Evolutionary conservation across 2,888 invertebrate genomes (phyloP).

Genomic region (Opisthograptis luteolata): DNA sequence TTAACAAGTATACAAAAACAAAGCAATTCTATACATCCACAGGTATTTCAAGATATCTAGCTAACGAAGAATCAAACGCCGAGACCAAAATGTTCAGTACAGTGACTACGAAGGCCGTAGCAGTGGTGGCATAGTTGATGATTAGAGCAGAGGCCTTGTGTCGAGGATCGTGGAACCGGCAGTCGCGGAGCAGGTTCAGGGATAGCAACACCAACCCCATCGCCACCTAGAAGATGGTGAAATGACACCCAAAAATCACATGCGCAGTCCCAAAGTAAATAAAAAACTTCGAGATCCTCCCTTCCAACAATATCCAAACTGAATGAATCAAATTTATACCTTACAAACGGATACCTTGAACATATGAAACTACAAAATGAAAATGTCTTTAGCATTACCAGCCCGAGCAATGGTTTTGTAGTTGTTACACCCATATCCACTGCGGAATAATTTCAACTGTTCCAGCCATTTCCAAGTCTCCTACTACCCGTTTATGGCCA

Average conservation of each 20-base stretch:
- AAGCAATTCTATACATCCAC: constrained; percentile 24
- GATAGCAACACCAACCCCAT: constrained; percentile 90
- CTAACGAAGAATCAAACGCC: constrained; percentile 90
- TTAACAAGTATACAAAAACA: background rate
- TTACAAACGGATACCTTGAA: too few relatives aligned
- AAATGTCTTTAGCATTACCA: too few relatives aligned
- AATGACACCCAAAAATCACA: constrained; percentile 8
- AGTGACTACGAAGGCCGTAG: constrained; percentile 88
- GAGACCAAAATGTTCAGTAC: constrained; percentile 90
- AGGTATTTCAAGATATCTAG: constrained; percentile 75
- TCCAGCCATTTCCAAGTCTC: too few relatives aligned
- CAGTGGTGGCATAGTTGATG: constrained; percentile 89
- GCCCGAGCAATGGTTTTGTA: too few relatives aligned
- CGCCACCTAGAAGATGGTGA: constrained; percentile 83
- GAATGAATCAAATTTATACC: too few relatives aligned
- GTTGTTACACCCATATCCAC: too few relatives aligned
- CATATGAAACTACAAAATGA: too few relatives aligned
- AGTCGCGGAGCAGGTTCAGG: constrained; percentile 90
- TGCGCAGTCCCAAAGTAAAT: background rate
- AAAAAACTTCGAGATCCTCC: too few relatives aligned
- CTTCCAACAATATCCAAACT: too few relatives aligned
- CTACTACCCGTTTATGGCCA: too few relatives aligned
- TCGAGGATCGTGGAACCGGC: constrained; percentile 88
- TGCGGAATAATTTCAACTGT: too few relatives aligned
- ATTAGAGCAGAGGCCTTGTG: constrained; percentile 88